Percentiles rank a stretch among this genome's conserved stretches.
Evolutionary conservation across 1,140 invertebrate species (phyloP).

Genomic region (Orchesella cincta): DNA sequence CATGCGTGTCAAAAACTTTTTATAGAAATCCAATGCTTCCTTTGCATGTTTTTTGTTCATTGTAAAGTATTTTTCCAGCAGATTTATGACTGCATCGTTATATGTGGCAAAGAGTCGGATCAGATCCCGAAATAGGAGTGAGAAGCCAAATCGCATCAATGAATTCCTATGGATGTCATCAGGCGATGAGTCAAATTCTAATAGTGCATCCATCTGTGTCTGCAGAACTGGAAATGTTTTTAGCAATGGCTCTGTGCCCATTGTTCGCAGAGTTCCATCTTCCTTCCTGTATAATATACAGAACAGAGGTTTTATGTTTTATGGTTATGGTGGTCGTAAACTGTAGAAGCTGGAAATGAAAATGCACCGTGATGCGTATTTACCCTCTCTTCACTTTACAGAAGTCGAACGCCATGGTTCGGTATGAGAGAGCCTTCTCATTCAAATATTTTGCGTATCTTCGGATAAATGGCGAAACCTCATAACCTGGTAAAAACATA

Average conservation of each 20-base stretch:
- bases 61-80: slow-evolving; percentile 97
- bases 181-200: slow-evolving; percentile 96
- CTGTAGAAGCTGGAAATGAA: not conserved
- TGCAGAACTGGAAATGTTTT: slow-evolving; percentile 96
- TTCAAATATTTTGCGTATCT: slow-evolving; percentile 98
- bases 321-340: too few species aligned
- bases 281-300: slow-evolving; percentile 74
- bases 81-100: slow-evolving; percentile 99
- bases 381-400: slow-evolving; percentile 99
- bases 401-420: slow-evolving; percentile 98
- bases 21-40: slow-evolving; percentile 95
- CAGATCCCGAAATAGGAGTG: slow-evolving; percentile 96
- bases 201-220: slow-evolving; percentile 87
- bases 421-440: slow-evolving; percentile 97
- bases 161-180: slow-evolving; percentile 93
- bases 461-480: slow-evolving; percentile 99
- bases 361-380: slow-evolving; percentile 44
- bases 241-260: slow-evolving; percentile 95
- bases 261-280: slow-evolving; percentile 92
- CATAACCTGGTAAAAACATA: slow-evolving; percentile 85
- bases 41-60: slow-evolving; percentile 90
- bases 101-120: slow-evolving; percentile 99
- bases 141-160: slow-evolving; percentile 98
- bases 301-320: not conserved
- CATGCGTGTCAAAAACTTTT: slow-evolving; percentile 98